Percentiles rank a stretch among this genome's conserved stretches.
Evolutionary conservation across 2,888 invertebrate genomes (phyloP).

Genomic region (Macrophya annulata): DNA sequence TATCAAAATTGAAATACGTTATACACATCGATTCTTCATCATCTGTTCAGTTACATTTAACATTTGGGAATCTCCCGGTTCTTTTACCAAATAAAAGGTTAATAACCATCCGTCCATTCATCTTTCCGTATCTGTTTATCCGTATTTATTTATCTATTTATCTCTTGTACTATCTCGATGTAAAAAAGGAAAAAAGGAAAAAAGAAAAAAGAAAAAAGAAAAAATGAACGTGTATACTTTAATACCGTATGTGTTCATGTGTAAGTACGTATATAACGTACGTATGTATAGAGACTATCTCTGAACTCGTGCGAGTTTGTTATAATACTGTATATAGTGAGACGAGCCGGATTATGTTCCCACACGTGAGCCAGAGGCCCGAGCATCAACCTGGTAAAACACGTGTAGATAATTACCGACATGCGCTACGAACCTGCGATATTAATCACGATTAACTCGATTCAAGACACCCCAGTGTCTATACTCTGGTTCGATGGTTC

Average conservation of each 20-base stretch:
- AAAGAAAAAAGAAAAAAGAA: background rate
- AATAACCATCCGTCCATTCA: too few species aligned
- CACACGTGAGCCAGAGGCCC: conserved; percentile 64
- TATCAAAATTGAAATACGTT: too few species aligned
- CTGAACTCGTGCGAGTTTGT: conserved; percentile 5
- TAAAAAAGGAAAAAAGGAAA: background rate
- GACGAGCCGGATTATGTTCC: conserved; percentile 67
- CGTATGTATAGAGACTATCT: background rate
- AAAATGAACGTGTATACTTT: background rate
- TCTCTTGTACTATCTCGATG: background rate
- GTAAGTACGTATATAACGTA: background rate
- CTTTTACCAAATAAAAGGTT: background rate
- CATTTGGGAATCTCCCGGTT: background rate
- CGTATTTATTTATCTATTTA: conserved; percentile 4
- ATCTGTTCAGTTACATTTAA: background rate
- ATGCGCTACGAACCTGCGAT: conserved; percentile 69
- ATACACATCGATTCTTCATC: too few species aligned
- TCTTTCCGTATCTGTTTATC: background rate
- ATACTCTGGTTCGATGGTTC: conserved; percentile 16
- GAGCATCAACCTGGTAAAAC: conserved; percentile 68
- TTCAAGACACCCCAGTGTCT: conserved; percentile 60
- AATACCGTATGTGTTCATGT: background rate
- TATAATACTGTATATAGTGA: conserved; percentile 3
- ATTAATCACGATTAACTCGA: conserved; percentile 75
- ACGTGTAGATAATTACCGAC: conserved; percentile 73